Percentiles rank a stretch among this genome's conserved stretches.
phyloP scores from a whole-genome alignment of 2,888 invertebrate genomes.

The Spodoptera exigua region DNA sequence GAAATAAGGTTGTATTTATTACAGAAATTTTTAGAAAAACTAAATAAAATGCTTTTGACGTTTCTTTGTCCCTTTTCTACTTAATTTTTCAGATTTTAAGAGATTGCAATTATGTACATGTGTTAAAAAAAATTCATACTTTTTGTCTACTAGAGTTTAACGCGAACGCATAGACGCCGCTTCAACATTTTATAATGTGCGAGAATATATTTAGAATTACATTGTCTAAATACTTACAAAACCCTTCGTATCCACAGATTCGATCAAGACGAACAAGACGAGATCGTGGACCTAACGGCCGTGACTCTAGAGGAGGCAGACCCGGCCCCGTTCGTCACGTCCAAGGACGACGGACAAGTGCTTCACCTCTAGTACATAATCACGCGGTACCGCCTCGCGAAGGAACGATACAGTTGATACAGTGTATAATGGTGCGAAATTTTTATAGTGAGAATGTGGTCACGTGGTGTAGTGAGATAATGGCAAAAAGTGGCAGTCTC shows the following conservation, averaged over 20 bases:
- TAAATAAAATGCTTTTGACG: too few relatives aligned
- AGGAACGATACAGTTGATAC: slow-evolving; percentile 19
- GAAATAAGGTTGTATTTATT: too few relatives aligned
- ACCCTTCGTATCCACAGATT: slow-evolving; percentile 66
- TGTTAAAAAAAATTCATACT: too few relatives aligned
- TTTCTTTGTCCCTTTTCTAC: too few relatives aligned
- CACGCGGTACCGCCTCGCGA: slow-evolving; percentile 53
- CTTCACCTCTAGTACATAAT: slow-evolving; percentile 85
- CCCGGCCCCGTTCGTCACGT: slow-evolving; percentile 70
- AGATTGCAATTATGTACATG: too few relatives aligned
- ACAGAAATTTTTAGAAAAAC: too few relatives aligned
- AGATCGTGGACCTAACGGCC: slow-evolving; percentile 96
- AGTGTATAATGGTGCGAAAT: slow-evolving; percentile 21
- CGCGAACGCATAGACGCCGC: too few relatives aligned
- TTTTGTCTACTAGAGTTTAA: too few relatives aligned
- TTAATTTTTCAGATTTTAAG: too few relatives aligned
- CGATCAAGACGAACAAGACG: slow-evolving; percentile 93
- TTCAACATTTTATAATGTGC: too few relatives aligned
- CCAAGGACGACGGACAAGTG: slow-evolving; percentile 86
- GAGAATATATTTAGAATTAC: too few relatives aligned
- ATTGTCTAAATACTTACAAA: too few relatives aligned
- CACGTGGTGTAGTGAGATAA: slow-evolving; percentile 6
- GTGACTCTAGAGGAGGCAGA: slow-evolving; percentile 89
- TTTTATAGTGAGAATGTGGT: slow-evolving; percentile 9
- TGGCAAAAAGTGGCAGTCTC: neutral